Evolutionary conservation across 2,113 vertebrate genomes (phyloP), one percentile per base, ranked within the genome.

Genomic region (Carettochelys insculpta): DNA sequence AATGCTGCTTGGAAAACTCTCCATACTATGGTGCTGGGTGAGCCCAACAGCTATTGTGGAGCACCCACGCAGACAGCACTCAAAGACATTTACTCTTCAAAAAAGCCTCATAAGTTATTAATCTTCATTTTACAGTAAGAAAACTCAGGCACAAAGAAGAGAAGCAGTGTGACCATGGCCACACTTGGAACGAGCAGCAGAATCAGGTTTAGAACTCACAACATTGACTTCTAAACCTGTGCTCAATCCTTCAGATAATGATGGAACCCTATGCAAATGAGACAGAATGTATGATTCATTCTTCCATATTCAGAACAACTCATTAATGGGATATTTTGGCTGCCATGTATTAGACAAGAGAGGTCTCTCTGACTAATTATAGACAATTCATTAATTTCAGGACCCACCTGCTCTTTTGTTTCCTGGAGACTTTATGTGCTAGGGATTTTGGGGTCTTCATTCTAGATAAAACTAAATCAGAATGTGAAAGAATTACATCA

Each of bases 401-500:
- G 83, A 96, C 96, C 65, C 85, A 98, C 97, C 92, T 93, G 6
- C 2, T 0, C 3, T 48, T 41, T 3, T 1, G 7, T 76, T 83
- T 94, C 81, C 47, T 92, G n/a, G 47, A 10, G 53, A 52, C 52
- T 29, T 84, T 83, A 41, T 81, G 81, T 11, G 82, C 14, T 31
- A 56, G 51, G 11, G 90, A 54, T 48, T 84, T 92, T 11, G 92
- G 94, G 84, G 94, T 97, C 58, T 92, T 97, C 82, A 81, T 90
- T 87, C 20, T 82, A 45, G 54, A 19, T 82, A 93, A n/a, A 96
- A 89, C 97, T 98, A 96, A 94, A 96, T 87, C 45, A 95, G 88
- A 83, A 86, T 31, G 80, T 86, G 29, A 88, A 56, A 92, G 14
- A 83, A 48, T 34, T 65, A 24, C 43, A 80, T 95, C 82, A 96